These are phyloP conservation scores for Ciconia boyciana DNA, from an alignment of 2,113 vertebrate species.

Conservation along the genomic window DNA sequence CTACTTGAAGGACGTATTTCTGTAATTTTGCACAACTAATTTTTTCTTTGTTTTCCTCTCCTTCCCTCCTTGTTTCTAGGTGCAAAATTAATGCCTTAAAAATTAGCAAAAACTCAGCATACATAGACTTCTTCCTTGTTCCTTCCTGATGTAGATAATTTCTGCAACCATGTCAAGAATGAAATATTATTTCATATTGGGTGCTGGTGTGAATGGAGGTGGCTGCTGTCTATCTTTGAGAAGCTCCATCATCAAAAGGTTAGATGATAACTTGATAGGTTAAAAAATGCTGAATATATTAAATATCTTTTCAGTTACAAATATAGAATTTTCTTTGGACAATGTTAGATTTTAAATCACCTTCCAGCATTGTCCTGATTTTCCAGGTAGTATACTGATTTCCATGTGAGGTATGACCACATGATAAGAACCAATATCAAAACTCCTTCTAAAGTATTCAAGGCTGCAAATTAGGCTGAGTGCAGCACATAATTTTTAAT, in stretches of 20 bases:
- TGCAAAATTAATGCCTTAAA: background rate
- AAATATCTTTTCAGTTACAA: background rate
- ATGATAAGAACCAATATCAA: background rate
- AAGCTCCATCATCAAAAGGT: background rate
- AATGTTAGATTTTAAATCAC: background rate
- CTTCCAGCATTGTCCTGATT: background rate
- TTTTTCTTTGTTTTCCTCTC: background rate
- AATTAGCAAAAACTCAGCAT: background rate
- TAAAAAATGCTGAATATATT: background rate
- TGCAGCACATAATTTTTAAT: background rate
- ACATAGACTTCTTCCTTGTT: background rate
- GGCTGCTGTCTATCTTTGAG: background rate
- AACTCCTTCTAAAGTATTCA: background rate
- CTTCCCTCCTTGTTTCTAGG: background rate
- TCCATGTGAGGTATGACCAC: accelerated
- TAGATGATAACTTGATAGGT: background rate
- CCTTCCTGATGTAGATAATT: background rate
- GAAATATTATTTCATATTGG: background rate
- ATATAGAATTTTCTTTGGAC: background rate
- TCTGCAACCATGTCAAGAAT: background rate
- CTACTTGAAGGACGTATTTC: background rate
- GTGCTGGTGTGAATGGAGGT: background rate
- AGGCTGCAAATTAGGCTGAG: background rate
- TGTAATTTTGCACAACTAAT: background rate
- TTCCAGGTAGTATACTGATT: background rate